Base-by-base conservation (phyloP, 2,888 invertebrate genomes). In the Drosophila peninsularis region DNA sequence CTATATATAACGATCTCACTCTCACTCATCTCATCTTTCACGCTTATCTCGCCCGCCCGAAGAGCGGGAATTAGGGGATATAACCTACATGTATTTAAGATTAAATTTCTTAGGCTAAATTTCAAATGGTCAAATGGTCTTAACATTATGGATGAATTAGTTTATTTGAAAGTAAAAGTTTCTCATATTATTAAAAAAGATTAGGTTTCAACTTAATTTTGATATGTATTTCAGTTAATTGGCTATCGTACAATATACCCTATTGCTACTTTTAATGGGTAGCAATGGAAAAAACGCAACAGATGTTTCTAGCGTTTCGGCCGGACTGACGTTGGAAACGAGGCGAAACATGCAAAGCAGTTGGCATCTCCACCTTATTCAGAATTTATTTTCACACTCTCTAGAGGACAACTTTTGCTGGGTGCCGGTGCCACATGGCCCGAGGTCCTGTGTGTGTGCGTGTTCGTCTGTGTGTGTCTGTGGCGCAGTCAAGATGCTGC, bases 381-480 rank as follows among this genome's bases (percentile, higher is more conserved):
- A 78, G 68, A 90, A 90, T 90, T 90, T 90, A 90, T 90, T 84
- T 90, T 90, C 90, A 90, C 90, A 90, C 90, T 74, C 82, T 71
- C 74, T 37, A 27, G 79, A 88, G 84, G 81, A 84, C 86, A 80
- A 81, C 63, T 87, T 86, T 84, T 62, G 69, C 49, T 62, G 76
- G 60, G 49, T 72, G 75, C 77, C 85, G 60, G 49, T 72, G 75
- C 77, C 85, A 81, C 80, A 81, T 81, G 86, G 83, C 86, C 71
- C 44, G 44, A 58, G 60, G 57, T 62, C 34, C 62, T 37, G 47
- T 61, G 55, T 61, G 55, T 57, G 41, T 66, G 53, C 57, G 42
- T 63, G 62, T 57, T 50, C 52, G 57, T 50, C 44, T 52, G 49
- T 54, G 37, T 63, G 42, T 54, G 72, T 54, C 62, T 78, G 66